Conservation (phyloP, 1,140 invertebrate genomes). For the Cryptotermes secundus region DNA sequence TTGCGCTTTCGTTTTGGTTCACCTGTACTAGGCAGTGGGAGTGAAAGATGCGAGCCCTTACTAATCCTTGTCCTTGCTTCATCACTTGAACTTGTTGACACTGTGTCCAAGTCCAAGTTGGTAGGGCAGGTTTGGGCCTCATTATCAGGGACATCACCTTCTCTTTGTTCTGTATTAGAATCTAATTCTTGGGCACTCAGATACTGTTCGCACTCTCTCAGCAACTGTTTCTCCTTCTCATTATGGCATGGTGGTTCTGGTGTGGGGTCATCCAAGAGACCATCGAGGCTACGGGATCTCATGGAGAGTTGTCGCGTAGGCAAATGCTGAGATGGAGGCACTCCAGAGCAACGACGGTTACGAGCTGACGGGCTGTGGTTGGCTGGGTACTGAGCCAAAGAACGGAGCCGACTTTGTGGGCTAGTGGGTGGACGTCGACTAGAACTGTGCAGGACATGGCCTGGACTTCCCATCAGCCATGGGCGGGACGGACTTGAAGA, state of each 20-base stretch:
- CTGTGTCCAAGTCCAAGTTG: not conserved
- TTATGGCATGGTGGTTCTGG: constrained; percentile 39
- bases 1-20: constrained; percentile 59
- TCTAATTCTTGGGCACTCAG: constrained; percentile 37
- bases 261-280: constrained; percentile 53
- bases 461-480: constrained; percentile 52
- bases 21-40: constrained; percentile 39
- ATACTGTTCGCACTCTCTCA: constrained; percentile 38
- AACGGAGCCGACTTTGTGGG: constrained; percentile 35
- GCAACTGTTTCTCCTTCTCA: constrained; percentile 24
- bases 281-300: constrained; percentile 68
- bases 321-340: not conserved
- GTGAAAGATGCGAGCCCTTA: constrained; percentile 47
- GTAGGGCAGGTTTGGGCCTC: not conserved
- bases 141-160: not conserved
- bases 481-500: constrained; percentile 61
- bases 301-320: constrained; percentile 36
- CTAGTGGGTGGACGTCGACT: constrained; percentile 45
- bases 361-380: constrained; percentile 39
- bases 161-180: constrained; percentile 6
- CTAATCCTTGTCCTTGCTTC: not conserved
- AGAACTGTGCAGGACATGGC: constrained; percentile 37
- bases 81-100: not conserved
- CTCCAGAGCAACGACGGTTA: constrained; percentile 39
- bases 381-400: not conserved